These are phyloP conservation scores for Gymnobelideus leadbeateri DNA, from an alignment of 2,113 vertebrate species.

Conservation along the genomic window DNA sequence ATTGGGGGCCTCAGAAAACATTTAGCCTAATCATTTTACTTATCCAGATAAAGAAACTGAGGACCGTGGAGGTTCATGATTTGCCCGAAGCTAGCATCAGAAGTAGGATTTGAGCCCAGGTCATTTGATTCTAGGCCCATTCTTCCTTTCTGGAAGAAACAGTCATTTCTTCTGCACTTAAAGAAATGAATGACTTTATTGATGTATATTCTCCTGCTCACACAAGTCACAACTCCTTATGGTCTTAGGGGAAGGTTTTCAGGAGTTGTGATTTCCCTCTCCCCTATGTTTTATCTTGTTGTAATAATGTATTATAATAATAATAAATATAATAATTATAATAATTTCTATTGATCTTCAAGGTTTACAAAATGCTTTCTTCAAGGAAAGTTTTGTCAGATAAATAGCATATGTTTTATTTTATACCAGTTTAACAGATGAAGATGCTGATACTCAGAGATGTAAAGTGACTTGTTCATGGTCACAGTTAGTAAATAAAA, in stretches of 20 bases:
- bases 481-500: neutral
- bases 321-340: too few relatives aligned
- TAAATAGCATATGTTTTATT: neutral
- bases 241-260: neutral
- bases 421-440: neutral
- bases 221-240: neutral
- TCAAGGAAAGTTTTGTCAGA: neutral
- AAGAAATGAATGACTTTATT: neutral
- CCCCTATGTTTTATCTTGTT: neutral
- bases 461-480: neutral
- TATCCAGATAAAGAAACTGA: neutral
- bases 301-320: neutral
- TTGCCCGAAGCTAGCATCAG: neutral
- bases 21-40: neutral
- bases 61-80: neutral
- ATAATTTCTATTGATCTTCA: neutral
- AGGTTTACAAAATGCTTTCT: neutral
- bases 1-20: neutral
- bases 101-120: neutral
- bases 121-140: neutral
- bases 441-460: neutral
- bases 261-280: neutral
- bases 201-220: neutral
- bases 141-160: neutral
- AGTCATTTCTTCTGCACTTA: neutral